Conservation (phyloP, 2,113 vertebrate species). For the Takifugu bimaculatus region DNA sequence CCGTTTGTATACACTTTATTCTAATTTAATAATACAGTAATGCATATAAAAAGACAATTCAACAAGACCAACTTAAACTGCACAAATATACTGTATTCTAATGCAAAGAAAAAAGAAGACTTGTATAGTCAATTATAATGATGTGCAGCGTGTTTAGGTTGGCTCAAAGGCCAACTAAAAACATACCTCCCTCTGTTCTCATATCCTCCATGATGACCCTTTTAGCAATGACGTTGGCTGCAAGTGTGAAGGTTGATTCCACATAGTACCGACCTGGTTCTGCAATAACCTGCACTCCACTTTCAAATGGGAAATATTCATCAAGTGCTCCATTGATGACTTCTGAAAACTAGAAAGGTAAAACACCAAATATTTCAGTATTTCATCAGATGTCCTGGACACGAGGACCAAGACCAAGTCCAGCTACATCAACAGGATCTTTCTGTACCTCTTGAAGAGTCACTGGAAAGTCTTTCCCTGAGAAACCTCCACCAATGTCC, state of each 20-base stretch:
- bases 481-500: slow-evolving; percentile 89
- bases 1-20: too few relatives aligned
- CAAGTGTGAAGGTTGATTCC: slow-evolving; percentile 85
- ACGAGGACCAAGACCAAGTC: too few relatives aligned
- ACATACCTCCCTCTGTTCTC: slow-evolving; percentile 55
- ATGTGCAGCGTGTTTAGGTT: too few relatives aligned
- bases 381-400: too few relatives aligned
- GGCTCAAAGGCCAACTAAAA: background rate
- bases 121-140: too few relatives aligned
- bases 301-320: slow-evolving; percentile 83
- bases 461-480: slow-evolving; percentile 82
- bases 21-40: too few relatives aligned
- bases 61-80: too few relatives aligned
- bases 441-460: slow-evolving; percentile 84
- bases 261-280: slow-evolving; percentile 89
- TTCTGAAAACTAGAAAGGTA: slow-evolving; percentile 70
- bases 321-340: slow-evolving; percentile 86
- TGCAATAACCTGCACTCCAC: slow-evolving; percentile 81
- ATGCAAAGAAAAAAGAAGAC: too few relatives aligned
- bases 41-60: too few relatives aligned
- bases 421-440: too few relatives aligned
- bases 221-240: slow-evolving; percentile 87
- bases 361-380: background rate
- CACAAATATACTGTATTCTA: too few relatives aligned
- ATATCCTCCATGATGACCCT: slow-evolving; percentile 78